These are phyloP conservation scores for Andrena trimmerana DNA, from an alignment of 2,888 invertebrate genomes.

Conservation along the genomic window DNA sequence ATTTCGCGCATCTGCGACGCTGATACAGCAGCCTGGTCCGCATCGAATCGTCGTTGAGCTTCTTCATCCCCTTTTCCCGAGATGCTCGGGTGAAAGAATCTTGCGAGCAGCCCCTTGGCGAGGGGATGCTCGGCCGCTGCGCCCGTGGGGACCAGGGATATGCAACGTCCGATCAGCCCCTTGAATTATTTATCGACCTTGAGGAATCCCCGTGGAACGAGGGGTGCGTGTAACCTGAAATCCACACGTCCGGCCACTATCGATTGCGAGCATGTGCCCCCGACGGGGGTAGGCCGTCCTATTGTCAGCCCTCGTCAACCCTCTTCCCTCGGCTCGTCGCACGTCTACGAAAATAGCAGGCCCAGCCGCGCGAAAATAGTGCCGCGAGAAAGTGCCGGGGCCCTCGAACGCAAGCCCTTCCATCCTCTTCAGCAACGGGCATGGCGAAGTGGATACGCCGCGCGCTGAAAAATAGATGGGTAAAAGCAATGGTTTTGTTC, in stretches of 20 bases:
- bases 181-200: conserved; percentile 42
- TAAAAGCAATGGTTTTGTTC: too few species aligned
- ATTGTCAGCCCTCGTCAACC: conserved; percentile 45
- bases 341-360: conserved; percentile 51
- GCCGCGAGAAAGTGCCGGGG: conserved; percentile 20
- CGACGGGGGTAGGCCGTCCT: conserved; percentile 20
- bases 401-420: neutral
- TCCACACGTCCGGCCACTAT: conserved; percentile 52
- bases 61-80: too few species aligned
- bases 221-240: conserved; percentile 47
- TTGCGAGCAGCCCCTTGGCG: too few species aligned
- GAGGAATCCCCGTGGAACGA: conserved; percentile 28
- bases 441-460: neutral
- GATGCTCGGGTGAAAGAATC: too few species aligned
- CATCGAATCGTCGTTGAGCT: too few species aligned
- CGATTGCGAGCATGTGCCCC: conserved; percentile 25
- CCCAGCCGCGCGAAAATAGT: conserved; percentile 43
- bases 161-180: conserved; percentile 19
- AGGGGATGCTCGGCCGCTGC: neutral
- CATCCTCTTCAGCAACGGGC: neutral
- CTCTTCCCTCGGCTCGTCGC: conserved; percentile 32
- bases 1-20: neutral
- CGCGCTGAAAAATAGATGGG: neutral
- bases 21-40: too few species aligned
- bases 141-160: neutral